Evolutionary conservation across 2,113 vertebrate species (phyloP).

Genomic region (Pelecanus crispus): DNA sequence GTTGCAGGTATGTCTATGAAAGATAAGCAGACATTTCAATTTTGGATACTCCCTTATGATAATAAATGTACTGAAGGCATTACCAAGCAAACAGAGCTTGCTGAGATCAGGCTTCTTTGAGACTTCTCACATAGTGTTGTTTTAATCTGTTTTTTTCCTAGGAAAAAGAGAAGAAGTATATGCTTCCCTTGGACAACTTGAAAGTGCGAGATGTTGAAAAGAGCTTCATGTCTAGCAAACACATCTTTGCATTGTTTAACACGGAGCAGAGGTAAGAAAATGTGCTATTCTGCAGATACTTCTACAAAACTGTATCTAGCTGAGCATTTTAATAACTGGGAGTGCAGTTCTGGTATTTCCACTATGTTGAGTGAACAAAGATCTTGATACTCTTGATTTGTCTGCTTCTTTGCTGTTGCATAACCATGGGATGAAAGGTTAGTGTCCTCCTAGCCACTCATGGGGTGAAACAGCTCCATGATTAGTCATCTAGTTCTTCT

Average conservation of each 20-base stretch:
- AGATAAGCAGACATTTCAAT: background rate
- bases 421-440: background rate
- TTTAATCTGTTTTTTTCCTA: slow-evolving; percentile 41
- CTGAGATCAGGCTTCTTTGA: background rate
- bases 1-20: background rate
- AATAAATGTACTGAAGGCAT: background rate
- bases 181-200: slow-evolving; percentile 95
- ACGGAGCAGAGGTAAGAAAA: slow-evolving; percentile 89
- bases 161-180: slow-evolving; percentile 96
- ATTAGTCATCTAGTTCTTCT: slow-evolving; percentile 20
- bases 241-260: slow-evolving; percentile 95
- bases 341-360: background rate
- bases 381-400: background rate
- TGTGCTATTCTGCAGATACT: slow-evolving; percentile 44
- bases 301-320: background rate
- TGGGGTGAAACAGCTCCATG: background rate
- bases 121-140: background rate
- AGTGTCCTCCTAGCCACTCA: background rate
- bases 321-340: background rate
- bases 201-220: slow-evolving; percentile 96
- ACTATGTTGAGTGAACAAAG: background rate
- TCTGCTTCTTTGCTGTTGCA: background rate
- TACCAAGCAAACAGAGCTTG: background rate
- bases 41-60: background rate
- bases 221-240: slow-evolving; percentile 98